phyloP scores from a whole-genome alignment of 1,140 invertebrate species.

The Trialeurodes vaporariorum region DNA sequence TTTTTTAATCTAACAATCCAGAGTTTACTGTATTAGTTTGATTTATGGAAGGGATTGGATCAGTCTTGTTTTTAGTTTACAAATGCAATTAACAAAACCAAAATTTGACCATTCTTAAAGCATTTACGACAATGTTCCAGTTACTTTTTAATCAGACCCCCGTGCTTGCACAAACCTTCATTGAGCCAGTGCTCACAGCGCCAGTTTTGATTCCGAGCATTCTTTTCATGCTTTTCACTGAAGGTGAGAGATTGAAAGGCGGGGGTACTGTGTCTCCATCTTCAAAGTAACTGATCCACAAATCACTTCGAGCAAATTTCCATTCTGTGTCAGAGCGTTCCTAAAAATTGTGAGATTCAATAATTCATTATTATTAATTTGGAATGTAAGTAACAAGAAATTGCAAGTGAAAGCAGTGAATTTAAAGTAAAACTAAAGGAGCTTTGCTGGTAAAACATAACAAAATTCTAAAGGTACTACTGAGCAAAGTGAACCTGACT shows the following conservation, averaged over 20 bases:
- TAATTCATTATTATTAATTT: conserved; percentile 1
- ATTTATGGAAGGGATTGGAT: too few relatives aligned
- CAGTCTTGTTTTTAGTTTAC: too few relatives aligned
- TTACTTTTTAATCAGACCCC: background rate
- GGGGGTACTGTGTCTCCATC: conserved; percentile 73
- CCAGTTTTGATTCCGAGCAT: conserved; percentile 33
- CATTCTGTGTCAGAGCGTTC: conserved; percentile 79
- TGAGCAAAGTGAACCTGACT: too few relatives aligned
- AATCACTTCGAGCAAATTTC: conserved; percentile 78
- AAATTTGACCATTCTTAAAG: background rate
- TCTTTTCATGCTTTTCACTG: conserved; percentile 49
- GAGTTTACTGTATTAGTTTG: too few relatives aligned
- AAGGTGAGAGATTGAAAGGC: conserved; percentile 79
- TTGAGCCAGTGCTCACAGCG: conserved; percentile 18
- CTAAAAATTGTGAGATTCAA: conserved; percentile 36
- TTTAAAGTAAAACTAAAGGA: too few relatives aligned
- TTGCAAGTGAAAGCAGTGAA: too few relatives aligned
- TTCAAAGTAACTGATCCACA: conserved; percentile 92
- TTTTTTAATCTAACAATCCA: too few relatives aligned
- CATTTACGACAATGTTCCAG: background rate
- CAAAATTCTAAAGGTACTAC: too few relatives aligned
- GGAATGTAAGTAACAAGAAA: background rate
- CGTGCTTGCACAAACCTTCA: conserved; percentile 21
- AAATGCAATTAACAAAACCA: too few relatives aligned
- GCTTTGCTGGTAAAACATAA: too few relatives aligned